Base-by-base conservation (phyloP, 2,888 invertebrate species). In the Alloscopus bannaensis region DNA sequence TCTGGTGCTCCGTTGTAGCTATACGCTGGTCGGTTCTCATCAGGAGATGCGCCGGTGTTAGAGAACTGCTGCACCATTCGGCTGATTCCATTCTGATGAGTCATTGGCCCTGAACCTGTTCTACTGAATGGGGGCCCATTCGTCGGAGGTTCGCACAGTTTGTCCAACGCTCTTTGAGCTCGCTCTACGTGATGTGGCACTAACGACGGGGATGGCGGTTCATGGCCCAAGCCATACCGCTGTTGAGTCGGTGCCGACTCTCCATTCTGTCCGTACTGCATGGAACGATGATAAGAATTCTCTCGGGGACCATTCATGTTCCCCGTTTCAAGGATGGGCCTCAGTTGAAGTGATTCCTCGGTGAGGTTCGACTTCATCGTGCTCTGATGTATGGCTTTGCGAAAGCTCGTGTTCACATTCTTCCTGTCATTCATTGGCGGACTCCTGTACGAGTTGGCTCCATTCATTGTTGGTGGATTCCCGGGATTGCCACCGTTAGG, bases 351-450 rank as follows among this genome's bases (percentile, higher is more conserved):
- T 89, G 89, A 87, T 91, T 90, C 13, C 91, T 91, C 86, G 91
- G 91, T 16, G 91, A 91, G 85, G 92, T 93, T 84, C 91, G 91
- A 22, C 90, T 86, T 85, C 69, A 84, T 82, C 24, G 82, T 82
- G 65, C 84, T 84, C 52, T 86, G 84, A 57, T 84, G 84, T 70
- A 84, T 86, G 20, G 84, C 85, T 62, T 86, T 83, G 52, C 85
- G 76, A 57, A 83, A 84, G 75, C 83, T 83, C 60, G 81, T 86
- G 75, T 83, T 86, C 40, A 83, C 83, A 80, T 85, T 84, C 59
- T 85, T 85, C 42, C 83, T 60, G 52, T 81, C 82, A 47, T 72
- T 81, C 78, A 81, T 73, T 18, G 78, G 78, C n/a, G 85, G 85
- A 62, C 84, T 85, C 62, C 76, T 50, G 65, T 83, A 85, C 1